Conservation (phyloP, 2,113 vertebrate genomes). For the Neodontobutis hainanensis region DNA sequence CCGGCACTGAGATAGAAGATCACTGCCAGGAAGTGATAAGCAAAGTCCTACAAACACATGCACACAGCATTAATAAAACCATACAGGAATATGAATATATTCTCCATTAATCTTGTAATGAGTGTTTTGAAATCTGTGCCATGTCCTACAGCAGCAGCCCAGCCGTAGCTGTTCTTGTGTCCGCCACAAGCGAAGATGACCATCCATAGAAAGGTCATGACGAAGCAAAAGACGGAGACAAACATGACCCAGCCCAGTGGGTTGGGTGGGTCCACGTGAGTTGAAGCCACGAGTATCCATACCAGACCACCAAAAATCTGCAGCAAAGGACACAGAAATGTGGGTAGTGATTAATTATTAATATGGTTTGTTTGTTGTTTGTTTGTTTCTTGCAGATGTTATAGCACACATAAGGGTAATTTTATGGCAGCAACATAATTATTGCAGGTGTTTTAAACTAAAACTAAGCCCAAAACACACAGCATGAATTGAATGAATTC, state of each 20-base stretch:
- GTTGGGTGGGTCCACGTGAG: slow-evolving; percentile 48
- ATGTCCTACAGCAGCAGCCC: slow-evolving; percentile 80
- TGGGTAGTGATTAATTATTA: not conserved
- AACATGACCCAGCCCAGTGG: slow-evolving; percentile 86
- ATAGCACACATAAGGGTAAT: too few species aligned
- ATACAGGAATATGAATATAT: too few species aligned
- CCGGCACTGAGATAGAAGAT: slow-evolving; percentile 85
- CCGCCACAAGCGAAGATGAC: slow-evolving; percentile 72
- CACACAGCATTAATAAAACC: not conserved
- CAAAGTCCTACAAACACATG: slow-evolving; percentile 72
- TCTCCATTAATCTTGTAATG: too few species aligned
- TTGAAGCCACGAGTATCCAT: slow-evolving; percentile 84
- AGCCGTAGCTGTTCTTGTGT: slow-evolving; percentile 69
- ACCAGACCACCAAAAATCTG: slow-evolving; percentile 85
- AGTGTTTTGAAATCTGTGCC: not conserved
- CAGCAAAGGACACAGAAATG: not conserved
- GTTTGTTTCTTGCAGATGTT: too few species aligned
- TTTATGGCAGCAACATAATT: too few species aligned
- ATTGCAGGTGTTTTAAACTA: too few species aligned
- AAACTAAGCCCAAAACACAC: too few species aligned
- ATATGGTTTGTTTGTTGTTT: too few species aligned
- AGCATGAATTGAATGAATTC: too few species aligned
- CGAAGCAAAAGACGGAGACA: slow-evolving; percentile 84
- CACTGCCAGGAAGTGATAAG: slow-evolving; percentile 77
- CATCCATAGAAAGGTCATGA: slow-evolving; percentile 79